Percentiles rank a stretch among this genome's conserved stretches.
Conservation (phyloP, 2,113 vertebrate genomes). For the Alexandromys fortis region DNA sequence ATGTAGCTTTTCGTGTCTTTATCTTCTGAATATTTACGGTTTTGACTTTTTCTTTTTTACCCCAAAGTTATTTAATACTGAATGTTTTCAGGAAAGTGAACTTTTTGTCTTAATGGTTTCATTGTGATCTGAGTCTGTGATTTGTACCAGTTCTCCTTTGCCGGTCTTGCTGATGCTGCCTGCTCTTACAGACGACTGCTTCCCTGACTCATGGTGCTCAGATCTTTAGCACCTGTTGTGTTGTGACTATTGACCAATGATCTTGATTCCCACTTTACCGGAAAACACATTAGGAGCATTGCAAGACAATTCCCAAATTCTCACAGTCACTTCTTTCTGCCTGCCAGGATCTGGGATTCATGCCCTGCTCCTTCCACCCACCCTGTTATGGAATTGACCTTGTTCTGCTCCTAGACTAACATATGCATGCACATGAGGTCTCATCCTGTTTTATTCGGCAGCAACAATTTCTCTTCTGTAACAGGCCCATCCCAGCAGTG, state of each 20-base stretch:
- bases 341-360: background rate
- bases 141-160: background rate
- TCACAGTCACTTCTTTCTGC: background rate
- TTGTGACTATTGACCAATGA: background rate
- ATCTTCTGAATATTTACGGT: conserved; percentile 43
- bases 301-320: background rate
- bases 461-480: background rate
- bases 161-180: background rate
- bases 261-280: background rate
- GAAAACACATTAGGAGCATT: background rate
- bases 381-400: background rate
- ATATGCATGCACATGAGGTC: background rate
- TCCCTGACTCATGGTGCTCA: background rate
- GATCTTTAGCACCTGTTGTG: background rate
- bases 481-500: background rate
- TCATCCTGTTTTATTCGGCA: background rate
- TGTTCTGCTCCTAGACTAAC: background rate
- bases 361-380: too few relatives aligned
- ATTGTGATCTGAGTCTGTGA: background rate
- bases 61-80: conserved; percentile 4
- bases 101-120: background rate
- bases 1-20: conserved; percentile 21
- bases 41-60: background rate
- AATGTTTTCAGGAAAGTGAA: background rate
- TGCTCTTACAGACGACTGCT: background rate